Evolutionary conservation across 53 echinoderm and acorn worm genomes (phyloP).

Genomic region (Actinopyga echinites): DNA sequence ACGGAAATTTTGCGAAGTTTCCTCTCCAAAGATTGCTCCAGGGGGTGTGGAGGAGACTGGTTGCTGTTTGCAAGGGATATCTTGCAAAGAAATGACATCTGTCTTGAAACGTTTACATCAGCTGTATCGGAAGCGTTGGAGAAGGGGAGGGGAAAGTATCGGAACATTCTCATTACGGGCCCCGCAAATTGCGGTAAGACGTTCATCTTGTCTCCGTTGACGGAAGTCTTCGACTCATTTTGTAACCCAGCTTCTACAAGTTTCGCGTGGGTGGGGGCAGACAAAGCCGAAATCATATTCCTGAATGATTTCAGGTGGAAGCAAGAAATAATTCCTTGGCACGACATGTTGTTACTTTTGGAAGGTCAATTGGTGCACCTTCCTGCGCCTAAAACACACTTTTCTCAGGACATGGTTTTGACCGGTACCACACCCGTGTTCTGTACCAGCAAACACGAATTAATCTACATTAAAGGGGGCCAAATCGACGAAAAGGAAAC

Average conservation of each 20-base stretch:
- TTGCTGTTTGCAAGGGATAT: background rate
- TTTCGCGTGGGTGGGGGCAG: slow-evolving; percentile 50
- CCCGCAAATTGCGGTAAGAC: background rate
- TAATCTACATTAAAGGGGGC: background rate
- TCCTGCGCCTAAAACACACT: slow-evolving; percentile 40
- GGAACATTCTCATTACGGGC: background rate
- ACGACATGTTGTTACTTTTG: slow-evolving; percentile 41
- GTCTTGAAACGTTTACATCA: background rate
- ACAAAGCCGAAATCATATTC: slow-evolving; percentile 28
- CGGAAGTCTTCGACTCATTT: slow-evolving; percentile 3
- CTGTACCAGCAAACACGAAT: background rate
- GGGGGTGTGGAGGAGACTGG: background rate
- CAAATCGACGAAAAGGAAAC: slow-evolving; percentile 14
- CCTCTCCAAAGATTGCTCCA: background rate
- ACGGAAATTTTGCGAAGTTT: background rate
- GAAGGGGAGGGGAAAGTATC: slow-evolving; percentile 5
- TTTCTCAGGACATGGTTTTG: slow-evolving; percentile 19
- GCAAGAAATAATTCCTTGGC: slow-evolving; percentile 40
- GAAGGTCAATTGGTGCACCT: slow-evolving; percentile 48
- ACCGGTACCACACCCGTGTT: background rate
- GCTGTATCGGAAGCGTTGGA: background rate
- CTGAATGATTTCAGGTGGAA: slow-evolving; percentile 39
- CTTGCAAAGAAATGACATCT: background rate
- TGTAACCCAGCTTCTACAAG: slow-evolving; percentile 15
- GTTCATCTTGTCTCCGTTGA: background rate